phyloP scores from a whole-genome alignment of 2,888 invertebrate genomes.

The Muscina levida region DNA sequence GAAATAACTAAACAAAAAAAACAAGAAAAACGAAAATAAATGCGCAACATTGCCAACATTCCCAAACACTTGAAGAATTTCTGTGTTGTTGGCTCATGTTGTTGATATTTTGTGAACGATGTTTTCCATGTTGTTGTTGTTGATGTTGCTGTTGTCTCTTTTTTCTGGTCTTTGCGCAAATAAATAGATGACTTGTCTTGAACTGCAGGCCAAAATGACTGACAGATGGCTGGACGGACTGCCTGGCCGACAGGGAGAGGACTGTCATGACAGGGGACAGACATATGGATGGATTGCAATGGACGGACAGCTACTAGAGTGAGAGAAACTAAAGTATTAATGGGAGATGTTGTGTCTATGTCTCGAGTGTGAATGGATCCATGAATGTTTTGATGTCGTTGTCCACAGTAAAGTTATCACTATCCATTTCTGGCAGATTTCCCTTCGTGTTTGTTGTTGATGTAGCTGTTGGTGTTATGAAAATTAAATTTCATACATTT shows the following conservation, averaged over 20 bases:
- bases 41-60: constrained; percentile 58
- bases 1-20: too few relatives aligned
- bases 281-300: neutral
- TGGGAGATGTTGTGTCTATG: neutral
- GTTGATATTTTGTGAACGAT: constrained; percentile 24
- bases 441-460: neutral
- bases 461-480: neutral
- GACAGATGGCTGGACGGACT: neutral
- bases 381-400: constrained; percentile 24
- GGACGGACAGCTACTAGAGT: constrained; percentile 8
- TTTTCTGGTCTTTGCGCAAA: constrained; percentile 38
- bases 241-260: neutral
- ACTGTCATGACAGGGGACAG: too few relatives aligned
- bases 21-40: too few relatives aligned
- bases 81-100: constrained; percentile 38
- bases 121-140: constrained; percentile 30
- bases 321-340: constrained; percentile 3
- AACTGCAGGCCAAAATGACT: constrained; percentile 28
- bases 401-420: constrained; percentile 31
- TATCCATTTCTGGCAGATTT: neutral
- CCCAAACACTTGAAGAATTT: constrained; percentile 59
- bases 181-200: constrained; percentile 55
- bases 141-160: constrained; percentile 36
- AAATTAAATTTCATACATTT: constrained; percentile 9
- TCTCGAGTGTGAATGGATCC: neutral